Percentiles rank a stretch among this genome's conserved stretches.
These are phyloP conservation scores for Pseudomyrmex dendroicus DNA, from an alignment of 1,140 invertebrate species.

Conservation along the genomic window DNA sequence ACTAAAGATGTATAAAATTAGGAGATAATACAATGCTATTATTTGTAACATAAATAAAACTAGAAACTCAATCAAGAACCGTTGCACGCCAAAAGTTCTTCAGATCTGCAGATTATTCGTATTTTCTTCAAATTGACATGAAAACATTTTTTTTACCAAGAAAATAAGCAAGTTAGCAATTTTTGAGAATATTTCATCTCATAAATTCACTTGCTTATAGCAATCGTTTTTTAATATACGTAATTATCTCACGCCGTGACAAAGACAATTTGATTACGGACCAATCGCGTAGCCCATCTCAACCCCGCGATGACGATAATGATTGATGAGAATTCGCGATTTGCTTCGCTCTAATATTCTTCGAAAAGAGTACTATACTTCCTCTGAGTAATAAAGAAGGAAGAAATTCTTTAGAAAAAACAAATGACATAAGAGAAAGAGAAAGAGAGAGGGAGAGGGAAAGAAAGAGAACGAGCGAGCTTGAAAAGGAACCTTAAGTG, in stretches of 20 bases:
- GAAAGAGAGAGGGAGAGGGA: not conserved
- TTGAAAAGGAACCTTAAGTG: slow-evolving; percentile 43
- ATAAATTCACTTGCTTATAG: not conserved
- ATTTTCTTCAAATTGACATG: too few relatives aligned
- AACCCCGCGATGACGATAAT: slow-evolving; percentile 68
- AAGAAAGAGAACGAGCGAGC: slow-evolving; percentile 23
- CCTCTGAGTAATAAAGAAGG: too few relatives aligned
- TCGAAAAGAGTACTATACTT: not conserved
- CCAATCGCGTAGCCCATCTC: slow-evolving; percentile 68
- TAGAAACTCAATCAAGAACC: too few relatives aligned
- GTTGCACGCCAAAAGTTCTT: too few relatives aligned
- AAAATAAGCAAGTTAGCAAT: not conserved
- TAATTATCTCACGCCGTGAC: slow-evolving; percentile 29
- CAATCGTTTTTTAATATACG: slow-evolving; percentile 24
- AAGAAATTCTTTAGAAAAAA: too few relatives aligned
- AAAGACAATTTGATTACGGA: slow-evolving; percentile 42
- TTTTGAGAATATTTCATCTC: not conserved
- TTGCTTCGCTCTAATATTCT: slow-evolving; percentile 8
- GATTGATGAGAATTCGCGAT: slow-evolving; percentile 32
- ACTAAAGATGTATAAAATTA: too few relatives aligned
- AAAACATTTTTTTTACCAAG: too few relatives aligned
- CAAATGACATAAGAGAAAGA: too few relatives aligned
- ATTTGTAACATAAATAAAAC: too few relatives aligned
- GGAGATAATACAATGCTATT: too few relatives aligned
- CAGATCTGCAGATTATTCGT: too few relatives aligned